A percentile compares a stretch with the other conserved stretches of the same genome.
Evolutionary conservation across 2,113 vertebrate genomes (phyloP).

Genomic region (Corydoras maculifer): DNA sequence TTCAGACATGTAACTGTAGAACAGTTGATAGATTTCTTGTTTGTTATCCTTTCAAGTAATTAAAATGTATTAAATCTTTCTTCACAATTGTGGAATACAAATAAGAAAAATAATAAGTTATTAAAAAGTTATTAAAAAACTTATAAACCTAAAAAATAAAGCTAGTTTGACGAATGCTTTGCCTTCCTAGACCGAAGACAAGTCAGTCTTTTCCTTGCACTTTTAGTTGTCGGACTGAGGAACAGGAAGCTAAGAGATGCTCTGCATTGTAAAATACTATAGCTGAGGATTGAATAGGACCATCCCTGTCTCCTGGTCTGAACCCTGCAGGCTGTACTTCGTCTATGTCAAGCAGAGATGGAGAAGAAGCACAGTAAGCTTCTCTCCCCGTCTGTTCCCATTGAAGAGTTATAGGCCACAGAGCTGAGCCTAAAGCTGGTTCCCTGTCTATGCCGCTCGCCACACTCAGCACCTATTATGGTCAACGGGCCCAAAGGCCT

Average conservation of each 20-base stretch:
- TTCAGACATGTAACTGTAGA: too few relatives aligned
- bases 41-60: too few relatives aligned
- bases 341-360: constrained; percentile 33
- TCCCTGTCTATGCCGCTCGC: constrained; percentile 28
- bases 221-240: constrained; percentile 20
- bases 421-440: constrained; percentile 29
- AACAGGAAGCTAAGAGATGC: constrained; percentile 27
- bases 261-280: constrained; percentile 26
- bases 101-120: too few relatives aligned
- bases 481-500: constrained; percentile 42
- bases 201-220: constrained; percentile 18
- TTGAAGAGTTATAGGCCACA: constrained; percentile 25
- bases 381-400: constrained; percentile 27
- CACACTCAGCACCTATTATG: constrained; percentile 49
- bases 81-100: too few relatives aligned
- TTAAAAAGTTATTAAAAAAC: too few relatives aligned
- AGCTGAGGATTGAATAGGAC: constrained; percentile 17
- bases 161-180: too few relatives aligned
- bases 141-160: too few relatives aligned
- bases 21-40: too few relatives aligned
- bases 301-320: constrained; percentile 24
- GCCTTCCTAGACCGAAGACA: background rate
- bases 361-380: constrained; percentile 24
- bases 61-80: too few relatives aligned
- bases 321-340: constrained; percentile 33